A percentile compares a stretch with the other conserved stretches of the same genome.
Evolutionary conservation across 2,113 vertebrate genomes (phyloP).

Genomic region (Pluvianellus socialis): DNA sequence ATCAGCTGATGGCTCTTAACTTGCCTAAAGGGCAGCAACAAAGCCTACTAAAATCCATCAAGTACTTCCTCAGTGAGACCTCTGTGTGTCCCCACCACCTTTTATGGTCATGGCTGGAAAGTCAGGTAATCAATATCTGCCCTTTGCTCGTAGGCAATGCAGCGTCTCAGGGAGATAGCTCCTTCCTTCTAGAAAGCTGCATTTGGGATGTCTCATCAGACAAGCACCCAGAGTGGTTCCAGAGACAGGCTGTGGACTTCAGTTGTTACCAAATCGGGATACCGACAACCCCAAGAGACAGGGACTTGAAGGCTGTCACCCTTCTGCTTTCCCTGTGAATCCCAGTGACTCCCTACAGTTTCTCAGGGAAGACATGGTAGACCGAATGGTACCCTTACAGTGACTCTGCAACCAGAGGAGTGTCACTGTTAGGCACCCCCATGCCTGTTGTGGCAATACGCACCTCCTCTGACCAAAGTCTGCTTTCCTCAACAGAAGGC

Average conservation of each 20-base stretch:
- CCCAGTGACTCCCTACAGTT: neutral
- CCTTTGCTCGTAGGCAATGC: too few species aligned
- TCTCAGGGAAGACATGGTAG: neutral
- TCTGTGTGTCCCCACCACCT: neutral
- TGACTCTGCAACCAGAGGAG: neutral
- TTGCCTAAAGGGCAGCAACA: neutral
- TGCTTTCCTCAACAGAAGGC: neutral
- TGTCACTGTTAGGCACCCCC: accelerated
- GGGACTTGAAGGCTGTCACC: neutral
- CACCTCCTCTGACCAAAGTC: neutral
- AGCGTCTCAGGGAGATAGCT: neutral
- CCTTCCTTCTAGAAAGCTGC: neutral
- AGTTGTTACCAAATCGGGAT: neutral
- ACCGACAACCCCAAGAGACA: neutral
- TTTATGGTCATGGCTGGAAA: neutral
- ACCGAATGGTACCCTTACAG: neutral
- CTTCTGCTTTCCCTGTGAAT: neutral
- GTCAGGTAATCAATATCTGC: neutral
- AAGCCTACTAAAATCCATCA: neutral
- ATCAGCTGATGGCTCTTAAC: neutral
- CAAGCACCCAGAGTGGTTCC: neutral
- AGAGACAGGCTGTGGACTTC: neutral
- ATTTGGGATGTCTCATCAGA: neutral
- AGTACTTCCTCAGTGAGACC: neutral
- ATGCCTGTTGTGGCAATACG: neutral